These are phyloP conservation scores for Apteryx mantelli DNA, from an alignment of 2,113 vertebrate species.

Conservation along the genomic window DNA sequence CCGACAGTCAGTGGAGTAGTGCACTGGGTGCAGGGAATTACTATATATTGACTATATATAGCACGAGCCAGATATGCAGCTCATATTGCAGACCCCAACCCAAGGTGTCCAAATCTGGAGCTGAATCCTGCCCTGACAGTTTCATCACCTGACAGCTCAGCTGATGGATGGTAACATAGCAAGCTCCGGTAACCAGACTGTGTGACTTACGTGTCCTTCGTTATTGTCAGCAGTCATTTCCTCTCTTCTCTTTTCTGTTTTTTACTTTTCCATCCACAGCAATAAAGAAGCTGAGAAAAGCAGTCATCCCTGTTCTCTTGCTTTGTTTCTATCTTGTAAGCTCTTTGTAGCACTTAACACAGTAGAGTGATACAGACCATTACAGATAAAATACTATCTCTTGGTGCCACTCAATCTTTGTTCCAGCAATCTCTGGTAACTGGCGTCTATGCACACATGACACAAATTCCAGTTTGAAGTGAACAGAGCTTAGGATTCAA, in stretches of 20 bases:
- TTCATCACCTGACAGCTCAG: too few relatives aligned
- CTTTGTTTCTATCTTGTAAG: neutral
- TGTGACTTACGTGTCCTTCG: too few relatives aligned
- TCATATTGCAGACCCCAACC: neutral
- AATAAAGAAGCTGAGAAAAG: neutral
- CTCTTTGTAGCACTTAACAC: neutral
- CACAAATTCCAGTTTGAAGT: neutral
- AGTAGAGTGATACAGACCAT: neutral
- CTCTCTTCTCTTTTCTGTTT: neutral
- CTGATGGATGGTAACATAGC: neutral
- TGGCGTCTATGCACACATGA: neutral
- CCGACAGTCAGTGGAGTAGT: neutral
- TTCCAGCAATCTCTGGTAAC: neutral
- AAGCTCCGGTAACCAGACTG: rapidly evolving
- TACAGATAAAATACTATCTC: neutral
- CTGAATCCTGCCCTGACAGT: neutral
- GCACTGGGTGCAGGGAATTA: rapidly evolving
- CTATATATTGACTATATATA: neutral
- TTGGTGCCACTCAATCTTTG: neutral
- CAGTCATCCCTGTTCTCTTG: neutral
- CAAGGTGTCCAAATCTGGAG: neutral
- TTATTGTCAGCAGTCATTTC: neutral
- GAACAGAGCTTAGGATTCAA: neutral
- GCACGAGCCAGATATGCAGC: neutral
- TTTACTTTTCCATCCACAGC: neutral